Base-by-base conservation (phyloP, 2,888 invertebrate species). In the Leucophenga montana region DNA sequence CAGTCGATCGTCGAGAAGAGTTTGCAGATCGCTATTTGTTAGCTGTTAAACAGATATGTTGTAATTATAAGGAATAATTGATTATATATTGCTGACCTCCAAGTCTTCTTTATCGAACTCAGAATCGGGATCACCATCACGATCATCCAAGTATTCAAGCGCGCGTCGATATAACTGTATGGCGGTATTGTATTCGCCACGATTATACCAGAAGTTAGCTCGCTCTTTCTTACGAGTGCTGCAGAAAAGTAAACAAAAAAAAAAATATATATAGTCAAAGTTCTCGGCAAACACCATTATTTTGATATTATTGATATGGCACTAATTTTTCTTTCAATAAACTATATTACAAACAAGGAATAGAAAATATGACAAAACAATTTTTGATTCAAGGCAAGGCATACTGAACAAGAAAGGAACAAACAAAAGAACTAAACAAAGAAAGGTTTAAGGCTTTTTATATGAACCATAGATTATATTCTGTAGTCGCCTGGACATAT, bases 131-230 rank as follows among this genome's bases (percentile, higher is more conserved):
- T 92, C 93, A 18, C 92, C 93, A 84, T 92, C 93, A 16, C 91
- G 91, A 80, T 94, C 93, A 81, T 95, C 94, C 56, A 97, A 90
- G 82, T 93, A 95, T 84, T 95, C 94, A 14, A 97, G 88, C 0
- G 96, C 96, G 74, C 95, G 92, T 79, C 95, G 91, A 88, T 98
- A 98, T 79, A 96, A 92, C 83, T 95, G 95, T 69, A 97, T 94
- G 0, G 97, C 96, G 22, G 94, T 90, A 44, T 92, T 92, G 67
- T 93, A 92, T 83, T 97, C 97, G 27, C 93, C 93, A 62, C 97
- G 92, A 22, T 92, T 91, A 86, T 95, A 97, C 94, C 95, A 95
- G 92, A 95, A 96, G 88, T 97, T 97, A 6, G 97, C 98, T 68
- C 95, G 91, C 80, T 95, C 94, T 72, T 96, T 92, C 85, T 95